Percentiles rank a stretch among this genome's conserved stretches.
These are phyloP conservation scores for Drosophila barbarae DNA, from an alignment of 2,888 invertebrate genomes.

Conservation along the genomic window DNA sequence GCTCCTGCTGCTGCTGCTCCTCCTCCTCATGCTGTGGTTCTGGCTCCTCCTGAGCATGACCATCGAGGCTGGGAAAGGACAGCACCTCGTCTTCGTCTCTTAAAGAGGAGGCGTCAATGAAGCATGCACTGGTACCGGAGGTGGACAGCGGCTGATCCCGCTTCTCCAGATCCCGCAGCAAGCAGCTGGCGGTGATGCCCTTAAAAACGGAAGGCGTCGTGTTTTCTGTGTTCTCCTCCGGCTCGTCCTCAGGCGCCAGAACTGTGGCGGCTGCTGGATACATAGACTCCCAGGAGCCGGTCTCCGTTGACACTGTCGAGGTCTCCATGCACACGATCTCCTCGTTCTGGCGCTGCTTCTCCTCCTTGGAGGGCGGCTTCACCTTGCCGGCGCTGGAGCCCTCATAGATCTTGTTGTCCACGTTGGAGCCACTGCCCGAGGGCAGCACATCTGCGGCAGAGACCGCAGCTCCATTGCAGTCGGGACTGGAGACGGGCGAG, in stretches of 20 bases:
- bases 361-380: conserved; percentile 80
- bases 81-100: conserved; percentile 84
- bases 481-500: conserved; percentile 77
- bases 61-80: conserved; percentile 71
- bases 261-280: conserved; percentile 78
- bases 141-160: conserved; percentile 72
- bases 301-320: conserved; percentile 84
- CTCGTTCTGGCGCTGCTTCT: conserved; percentile 83
- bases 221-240: conserved; percentile 41
- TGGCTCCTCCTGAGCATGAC: conserved; percentile 40
- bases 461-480: conserved; percentile 49
- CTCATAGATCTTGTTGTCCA: conserved; percentile 73
- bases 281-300: conserved; percentile 84
- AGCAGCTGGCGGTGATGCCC: conserved; percentile 64
- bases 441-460: conserved; percentile 19
- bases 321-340: conserved; percentile 84
- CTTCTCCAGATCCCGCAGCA: conserved; percentile 63
- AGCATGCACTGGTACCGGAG: conserved; percentile 82
- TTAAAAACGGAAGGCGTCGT: conserved; percentile 52
- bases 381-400: conserved; percentile 30
- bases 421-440: conserved; percentile 14
- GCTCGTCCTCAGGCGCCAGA: not conserved
- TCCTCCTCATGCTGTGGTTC: not conserved
- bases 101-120: conserved; percentile 88
- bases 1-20: not conserved